These are phyloP conservation scores for Tachypleus tridentatus DNA, from an alignment of 1,140 invertebrate species.

Conservation along the genomic window DNA sequence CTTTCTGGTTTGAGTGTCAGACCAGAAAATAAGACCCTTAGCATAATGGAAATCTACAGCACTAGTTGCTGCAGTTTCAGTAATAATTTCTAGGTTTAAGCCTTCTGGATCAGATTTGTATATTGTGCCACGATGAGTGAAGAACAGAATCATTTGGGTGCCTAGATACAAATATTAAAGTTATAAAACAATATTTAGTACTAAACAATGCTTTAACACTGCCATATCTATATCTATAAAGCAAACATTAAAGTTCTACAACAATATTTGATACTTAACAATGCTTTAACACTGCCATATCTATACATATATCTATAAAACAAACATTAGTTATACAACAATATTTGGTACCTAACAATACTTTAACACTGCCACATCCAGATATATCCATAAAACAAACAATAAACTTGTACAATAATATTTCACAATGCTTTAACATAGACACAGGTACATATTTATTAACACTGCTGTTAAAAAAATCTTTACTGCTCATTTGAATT, in stretches of 20 bases:
- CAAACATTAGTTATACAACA: not conserved
- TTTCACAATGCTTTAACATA: too few species aligned
- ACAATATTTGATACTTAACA: too few species aligned
- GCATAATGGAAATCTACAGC: constrained; percentile 79
- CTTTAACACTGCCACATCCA: too few species aligned
- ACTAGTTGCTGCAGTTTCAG: constrained; percentile 45
- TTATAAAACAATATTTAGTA: not conserved
- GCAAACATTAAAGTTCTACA: not conserved
- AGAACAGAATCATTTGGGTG: constrained; percentile 50
- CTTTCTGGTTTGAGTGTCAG: constrained; percentile 62
- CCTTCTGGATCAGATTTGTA: constrained; percentile 28
- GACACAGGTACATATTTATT: too few species aligned
- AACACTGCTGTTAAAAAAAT: too few species aligned
- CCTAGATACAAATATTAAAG: constrained; percentile 22
- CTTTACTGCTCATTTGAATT: too few species aligned
- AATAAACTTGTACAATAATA: too few species aligned
- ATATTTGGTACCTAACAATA: too few species aligned
- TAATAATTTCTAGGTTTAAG: constrained; percentile 27
- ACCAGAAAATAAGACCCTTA: constrained; percentile 80
- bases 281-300: too few species aligned
- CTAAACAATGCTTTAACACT: too few species aligned
- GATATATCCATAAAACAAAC: too few species aligned
- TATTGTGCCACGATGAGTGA: constrained; percentile 61
- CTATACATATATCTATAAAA: constrained; percentile 8
- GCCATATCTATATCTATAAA: constrained; percentile 8